Conservation (phyloP, 1,140 invertebrate species). For the Periplaneta americana region DNA sequence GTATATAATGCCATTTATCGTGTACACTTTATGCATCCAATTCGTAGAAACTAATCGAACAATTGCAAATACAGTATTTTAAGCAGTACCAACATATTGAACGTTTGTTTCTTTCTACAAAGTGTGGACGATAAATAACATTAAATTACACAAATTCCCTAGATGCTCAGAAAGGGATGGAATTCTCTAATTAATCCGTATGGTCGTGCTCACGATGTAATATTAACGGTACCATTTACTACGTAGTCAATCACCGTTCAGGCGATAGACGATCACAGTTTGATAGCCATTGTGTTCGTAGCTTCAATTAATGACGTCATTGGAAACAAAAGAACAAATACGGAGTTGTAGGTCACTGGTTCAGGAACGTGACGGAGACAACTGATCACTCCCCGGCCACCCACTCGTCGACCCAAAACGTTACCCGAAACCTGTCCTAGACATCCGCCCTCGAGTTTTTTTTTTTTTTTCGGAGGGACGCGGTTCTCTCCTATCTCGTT, state of each 20-base stretch:
- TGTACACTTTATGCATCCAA: no score
- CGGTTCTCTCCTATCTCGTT: no score
- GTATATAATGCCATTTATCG: no score
- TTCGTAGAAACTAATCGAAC: no score
- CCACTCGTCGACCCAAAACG: background rate
- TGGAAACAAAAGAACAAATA: background rate
- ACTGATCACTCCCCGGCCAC: background rate
- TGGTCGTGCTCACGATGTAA: no score
- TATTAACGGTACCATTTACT: background rate
- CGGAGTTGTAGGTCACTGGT: background rate
- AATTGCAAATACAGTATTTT: no score
- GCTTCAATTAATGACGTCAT: background rate
- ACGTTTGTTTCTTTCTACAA: no score
- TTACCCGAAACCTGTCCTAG: background rate
- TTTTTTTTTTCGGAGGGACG: background rate
- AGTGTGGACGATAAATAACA: no score
- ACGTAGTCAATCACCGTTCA: background rate
- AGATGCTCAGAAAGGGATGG: no score
- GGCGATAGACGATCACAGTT: background rate
- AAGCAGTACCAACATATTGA: no score
- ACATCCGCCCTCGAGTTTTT: background rate
- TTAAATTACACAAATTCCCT: no score
- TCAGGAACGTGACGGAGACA: background rate
- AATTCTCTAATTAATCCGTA: no score
- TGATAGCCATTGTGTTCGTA: background rate